Conservation (phyloP, 2,888 invertebrate genomes). For the Taenaris catops region DNA sequence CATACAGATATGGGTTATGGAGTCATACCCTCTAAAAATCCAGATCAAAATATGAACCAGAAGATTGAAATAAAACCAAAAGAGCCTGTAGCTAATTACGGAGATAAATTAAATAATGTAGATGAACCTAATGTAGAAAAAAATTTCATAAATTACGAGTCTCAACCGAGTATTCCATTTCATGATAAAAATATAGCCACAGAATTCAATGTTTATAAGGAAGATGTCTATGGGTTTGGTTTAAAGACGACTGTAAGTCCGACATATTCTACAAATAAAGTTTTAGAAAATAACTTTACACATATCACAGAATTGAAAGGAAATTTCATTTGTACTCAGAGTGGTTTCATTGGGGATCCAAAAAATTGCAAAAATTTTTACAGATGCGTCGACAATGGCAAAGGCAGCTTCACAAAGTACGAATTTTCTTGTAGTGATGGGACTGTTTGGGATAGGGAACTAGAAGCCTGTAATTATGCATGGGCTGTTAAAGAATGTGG, state of each 20-base stretch:
- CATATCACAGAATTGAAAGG: too few relatives aligned
- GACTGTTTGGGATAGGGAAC: constrained; percentile 79
- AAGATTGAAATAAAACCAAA: not conserved
- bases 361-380: constrained; percentile 84
- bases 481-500: constrained; percentile 62
- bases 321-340: constrained; percentile 47
- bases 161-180: not conserved
- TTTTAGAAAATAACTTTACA: constrained; percentile 1
- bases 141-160: not conserved
- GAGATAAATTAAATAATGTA: not conserved
- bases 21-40: not conserved
- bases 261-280: constrained; percentile 2
- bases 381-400: constrained; percentile 79
- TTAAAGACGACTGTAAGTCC: too few relatives aligned
- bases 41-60: too few relatives aligned
- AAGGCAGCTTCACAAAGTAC: constrained; percentile 60
- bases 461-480: constrained; percentile 79
- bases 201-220: not conserved
- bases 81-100: not conserved
- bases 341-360: constrained; percentile 79
- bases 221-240: constrained; percentile 2
- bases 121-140: not conserved
- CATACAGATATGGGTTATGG: not conserved
- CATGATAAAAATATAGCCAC: constrained; percentile 3
- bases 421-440: constrained; percentile 80